Evolutionary conservation across 2,888 invertebrate species (phyloP), one percentile per base, ranked within the genome.

Genomic region (Chaitophorus viminalis): DNA sequence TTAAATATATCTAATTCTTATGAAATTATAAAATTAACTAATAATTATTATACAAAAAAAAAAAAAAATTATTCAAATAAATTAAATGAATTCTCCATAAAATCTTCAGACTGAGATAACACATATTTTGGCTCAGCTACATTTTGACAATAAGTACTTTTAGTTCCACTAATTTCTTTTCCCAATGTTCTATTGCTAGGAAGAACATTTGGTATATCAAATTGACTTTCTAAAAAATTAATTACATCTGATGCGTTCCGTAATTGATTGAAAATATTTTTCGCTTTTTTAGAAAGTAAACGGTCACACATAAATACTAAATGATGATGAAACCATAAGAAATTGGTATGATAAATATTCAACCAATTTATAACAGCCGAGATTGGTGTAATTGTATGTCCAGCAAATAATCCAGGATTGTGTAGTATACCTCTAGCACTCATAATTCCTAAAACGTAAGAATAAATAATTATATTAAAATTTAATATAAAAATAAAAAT

Each of bases 261-360:
- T 33, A 97, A 92, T 90, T 93, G 93, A 92, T 98, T 98, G 91
- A 99, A 98, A 81, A 94, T 92, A 90, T 94, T 92, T 90, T 96
- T 94, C 90, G 96, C 94, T 82, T 93, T 92, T 90, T 95, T 95
- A 0, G 94, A 93, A 90, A 98, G 92, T 70, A 95, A 91, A 91
- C 95, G 95, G 90, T 98, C 97, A 90, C 97, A 93, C 99, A 99
- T 99, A 91, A 97, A 98, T 82, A 97, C 96, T 89, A 99, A 93
- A 92, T 99, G 99, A 91, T 99, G 98, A 92, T 99, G 99, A 91
- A 99, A 97, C 91, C 94, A 95, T 90, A 96, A 94, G 91, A 96
- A 98, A 82, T 91, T 92, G 14, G 78, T 74, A 31, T 89, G 89
- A 21, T 78, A 54, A 33, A 89, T 89, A 77, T 94, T 92, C 89